phyloP scores from a whole-genome alignment of 2,113 vertebrate species.

The Physeter macrocephalus region DNA sequence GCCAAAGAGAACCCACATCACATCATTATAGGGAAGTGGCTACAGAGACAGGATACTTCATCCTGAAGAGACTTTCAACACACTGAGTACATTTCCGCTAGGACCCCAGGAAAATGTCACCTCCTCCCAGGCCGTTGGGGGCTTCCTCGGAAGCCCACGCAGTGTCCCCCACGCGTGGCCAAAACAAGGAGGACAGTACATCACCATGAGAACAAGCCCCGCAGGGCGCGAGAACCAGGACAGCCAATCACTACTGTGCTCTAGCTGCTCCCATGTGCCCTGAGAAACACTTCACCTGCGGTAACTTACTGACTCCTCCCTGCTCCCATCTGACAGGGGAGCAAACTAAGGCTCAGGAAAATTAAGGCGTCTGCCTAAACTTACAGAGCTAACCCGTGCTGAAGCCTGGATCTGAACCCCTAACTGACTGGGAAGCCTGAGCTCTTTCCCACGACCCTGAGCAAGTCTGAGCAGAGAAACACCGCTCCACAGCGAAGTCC shows the following conservation, averaged over 20 bases:
- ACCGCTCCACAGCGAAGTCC: accelerated
- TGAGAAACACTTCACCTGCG: background rate
- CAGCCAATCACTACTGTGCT: background rate
- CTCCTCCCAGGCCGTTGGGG: background rate
- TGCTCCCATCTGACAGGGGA: background rate
- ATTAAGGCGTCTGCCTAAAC: background rate
- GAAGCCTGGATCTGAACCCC: background rate
- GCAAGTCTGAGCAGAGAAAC: background rate
- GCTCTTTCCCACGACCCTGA: background rate
- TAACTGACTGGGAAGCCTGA: background rate
- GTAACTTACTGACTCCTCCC: background rate
- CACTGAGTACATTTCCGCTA: background rate
- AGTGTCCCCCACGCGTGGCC: background rate
- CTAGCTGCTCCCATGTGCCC: background rate
- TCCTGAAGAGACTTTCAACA: background rate
- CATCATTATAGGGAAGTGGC: slow-evolving; percentile 26
- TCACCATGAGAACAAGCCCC: background rate
- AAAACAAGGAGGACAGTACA: background rate
- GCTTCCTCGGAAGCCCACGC: background rate
- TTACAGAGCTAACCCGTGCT: accelerated
- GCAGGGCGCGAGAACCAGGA: background rate
- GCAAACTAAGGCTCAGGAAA: background rate
- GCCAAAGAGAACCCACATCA: slow-evolving; percentile 23
- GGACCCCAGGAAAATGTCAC: background rate
- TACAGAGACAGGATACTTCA: background rate